Conservation (phyloP, 2,797 vertebrate genomes). For the Leucoraja ocellata region DNA sequence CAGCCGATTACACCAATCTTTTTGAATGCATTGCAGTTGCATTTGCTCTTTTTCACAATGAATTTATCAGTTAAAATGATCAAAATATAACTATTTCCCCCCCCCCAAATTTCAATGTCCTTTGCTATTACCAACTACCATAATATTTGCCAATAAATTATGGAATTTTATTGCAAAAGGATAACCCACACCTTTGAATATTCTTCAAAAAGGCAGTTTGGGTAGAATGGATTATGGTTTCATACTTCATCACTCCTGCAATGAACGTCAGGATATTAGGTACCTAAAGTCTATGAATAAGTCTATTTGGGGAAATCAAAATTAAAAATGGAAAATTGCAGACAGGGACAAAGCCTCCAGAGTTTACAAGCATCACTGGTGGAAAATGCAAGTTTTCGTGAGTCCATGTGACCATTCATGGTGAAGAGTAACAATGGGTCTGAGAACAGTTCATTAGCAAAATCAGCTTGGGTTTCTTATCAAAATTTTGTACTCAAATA, state of each 20-base stretch:
- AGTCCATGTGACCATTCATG: background rate
- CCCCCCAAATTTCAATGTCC: background rate
- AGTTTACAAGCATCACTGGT: background rate
- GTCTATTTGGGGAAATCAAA: background rate
- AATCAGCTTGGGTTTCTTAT: background rate
- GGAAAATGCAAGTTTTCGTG: background rate
- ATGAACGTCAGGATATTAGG: background rate
- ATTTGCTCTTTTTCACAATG: background rate
- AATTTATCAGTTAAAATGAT: background rate
- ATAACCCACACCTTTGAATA: background rate
- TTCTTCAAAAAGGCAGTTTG: background rate
- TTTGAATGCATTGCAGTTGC: background rate
- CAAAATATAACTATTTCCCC: background rate
- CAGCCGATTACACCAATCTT: background rate
- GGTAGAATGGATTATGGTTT: background rate
- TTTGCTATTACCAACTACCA: background rate
- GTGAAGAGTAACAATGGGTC: background rate
- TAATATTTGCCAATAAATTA: background rate
- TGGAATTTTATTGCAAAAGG: background rate
- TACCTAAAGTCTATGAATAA: background rate
- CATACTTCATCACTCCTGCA: background rate
- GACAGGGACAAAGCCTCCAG: background rate
- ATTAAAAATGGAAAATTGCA: background rate
- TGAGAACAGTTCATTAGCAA: background rate
- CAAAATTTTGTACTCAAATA: background rate